Conservation (phyloP, 2,888 invertebrate genomes). For the Hanleya hanleyi region DNA sequence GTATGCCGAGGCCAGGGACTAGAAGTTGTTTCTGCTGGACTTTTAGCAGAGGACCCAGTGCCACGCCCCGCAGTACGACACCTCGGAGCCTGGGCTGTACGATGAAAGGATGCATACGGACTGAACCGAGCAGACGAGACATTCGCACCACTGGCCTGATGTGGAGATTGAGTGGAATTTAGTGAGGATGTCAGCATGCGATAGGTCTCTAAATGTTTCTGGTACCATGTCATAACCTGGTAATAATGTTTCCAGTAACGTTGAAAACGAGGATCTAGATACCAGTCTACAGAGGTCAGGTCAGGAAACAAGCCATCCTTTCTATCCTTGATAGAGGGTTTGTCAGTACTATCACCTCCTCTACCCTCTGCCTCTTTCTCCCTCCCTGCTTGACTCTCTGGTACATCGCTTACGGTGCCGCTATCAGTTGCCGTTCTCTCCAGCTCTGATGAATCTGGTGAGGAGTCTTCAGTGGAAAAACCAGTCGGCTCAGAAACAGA, state of each 20-base stretch:
- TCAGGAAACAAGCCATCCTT: background rate
- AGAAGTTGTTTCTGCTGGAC: background rate
- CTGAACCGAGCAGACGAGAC: background rate
- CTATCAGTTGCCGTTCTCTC: background rate
- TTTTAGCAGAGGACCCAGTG: background rate
- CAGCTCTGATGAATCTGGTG: background rate
- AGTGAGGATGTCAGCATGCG: slow-evolving; percentile 15
- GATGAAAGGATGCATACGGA: background rate
- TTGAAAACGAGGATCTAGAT: slow-evolving; percentile 51
- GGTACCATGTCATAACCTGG: slow-evolving; percentile 56
- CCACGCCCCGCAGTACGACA: background rate
- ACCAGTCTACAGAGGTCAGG: slow-evolving; percentile 43
- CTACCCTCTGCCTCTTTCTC: too few species aligned
- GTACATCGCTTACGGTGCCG: too few species aligned
- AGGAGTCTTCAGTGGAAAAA: background rate
- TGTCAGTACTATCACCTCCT: too few species aligned
- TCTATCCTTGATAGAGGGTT: background rate
- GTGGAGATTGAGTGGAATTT: background rate
- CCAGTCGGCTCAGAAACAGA: background rate
- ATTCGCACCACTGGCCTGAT: background rate
- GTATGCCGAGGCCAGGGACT: background rate
- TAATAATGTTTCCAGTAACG: slow-evolving; percentile 62
- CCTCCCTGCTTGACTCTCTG: too few species aligned
- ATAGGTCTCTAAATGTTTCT: slow-evolving; percentile 49
- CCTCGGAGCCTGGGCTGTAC: background rate